Base-by-base conservation (phyloP, 1,140 invertebrate species). In the Zaprionus capensis region DNA sequence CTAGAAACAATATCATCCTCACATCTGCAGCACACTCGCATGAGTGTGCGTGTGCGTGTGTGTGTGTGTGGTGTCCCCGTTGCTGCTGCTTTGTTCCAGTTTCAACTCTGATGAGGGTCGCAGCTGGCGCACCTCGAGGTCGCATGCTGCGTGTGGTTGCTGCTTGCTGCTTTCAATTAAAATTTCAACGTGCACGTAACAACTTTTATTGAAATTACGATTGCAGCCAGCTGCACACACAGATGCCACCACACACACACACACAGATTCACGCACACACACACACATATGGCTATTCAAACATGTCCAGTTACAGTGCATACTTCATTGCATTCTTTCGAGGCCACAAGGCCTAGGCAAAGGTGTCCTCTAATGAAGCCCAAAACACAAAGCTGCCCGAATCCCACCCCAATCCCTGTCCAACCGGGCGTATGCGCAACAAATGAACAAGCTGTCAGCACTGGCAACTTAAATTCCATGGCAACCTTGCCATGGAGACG, bases 191-290 rank as follows among this genome's bases (percentile, higher is more conserved):
- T 81, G 75, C 81, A 90, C 81, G 81, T 85, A 90, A 90, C 85
- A 90, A 88, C 72, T 88, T 88, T 88, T 88, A 88, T 88, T 90
- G 86, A 88, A 88, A 88, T 88, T 82, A 90, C 85, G 81, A 80
- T 85, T 85, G 85, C 85, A 88, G 70, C 51, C 76, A 90, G 78
- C 58, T 80, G 79, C 71, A 66, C 56, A 71, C 68, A 81, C 66
- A 78, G 38, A 38, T 59, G 67, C 24, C 49, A 9, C 14, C 17
- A 46, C 11, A 26, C 28, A 64, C 38, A 38, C 41, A 31, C 38
- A 64, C 56, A 61, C 6, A 24, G 5, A 34, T 15, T 15, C 9
- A 17, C n/a, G 15, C 24, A 57, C 64, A 67, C 65, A 70, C 38
- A 56, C 24, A 58, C 24, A 12, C 57, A 34, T 44, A 46, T 49